Percentiles rank a stretch among this genome's conserved stretches.
Conservation (phyloP, 2,797 vertebrate species). For the Propithecus perrieri region DNA sequence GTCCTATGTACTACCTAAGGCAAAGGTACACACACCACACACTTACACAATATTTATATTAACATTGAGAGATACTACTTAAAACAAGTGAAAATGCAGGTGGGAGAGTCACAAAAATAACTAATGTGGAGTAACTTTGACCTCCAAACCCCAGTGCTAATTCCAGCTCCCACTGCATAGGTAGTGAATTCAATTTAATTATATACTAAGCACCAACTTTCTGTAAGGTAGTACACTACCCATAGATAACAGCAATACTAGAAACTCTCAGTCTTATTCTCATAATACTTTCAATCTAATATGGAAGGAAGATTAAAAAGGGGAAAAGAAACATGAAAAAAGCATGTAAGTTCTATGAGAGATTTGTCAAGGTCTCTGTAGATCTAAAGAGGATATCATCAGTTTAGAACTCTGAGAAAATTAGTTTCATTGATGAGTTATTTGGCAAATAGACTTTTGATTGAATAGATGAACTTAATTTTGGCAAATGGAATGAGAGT, state of each 20-base stretch:
- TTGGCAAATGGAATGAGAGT: not conserved
- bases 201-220: not conserved
- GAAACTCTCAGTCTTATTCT: not conserved
- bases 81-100: not conserved
- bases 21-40: not conserved
- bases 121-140: not conserved
- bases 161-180: not conserved
- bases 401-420: not conserved
- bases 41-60: not conserved
- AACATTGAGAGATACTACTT: not conserved
- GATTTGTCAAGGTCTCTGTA: not conserved
- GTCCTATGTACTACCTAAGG: not conserved
- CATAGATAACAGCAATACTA: not conserved
- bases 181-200: not conserved
- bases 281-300: not conserved
- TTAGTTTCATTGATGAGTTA: not conserved
- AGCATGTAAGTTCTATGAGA: not conserved
- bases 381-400: not conserved
- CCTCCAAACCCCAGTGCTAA: not conserved
- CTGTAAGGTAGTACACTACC: not conserved
- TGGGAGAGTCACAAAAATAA: not conserved
- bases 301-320: not conserved
- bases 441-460: not conserved
- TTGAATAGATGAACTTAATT: not conserved
- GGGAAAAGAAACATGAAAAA: not conserved